These are phyloP conservation scores for Atethmia centrago DNA, from an alignment of 2,888 invertebrate genomes.

Conservation along the genomic window DNA sequence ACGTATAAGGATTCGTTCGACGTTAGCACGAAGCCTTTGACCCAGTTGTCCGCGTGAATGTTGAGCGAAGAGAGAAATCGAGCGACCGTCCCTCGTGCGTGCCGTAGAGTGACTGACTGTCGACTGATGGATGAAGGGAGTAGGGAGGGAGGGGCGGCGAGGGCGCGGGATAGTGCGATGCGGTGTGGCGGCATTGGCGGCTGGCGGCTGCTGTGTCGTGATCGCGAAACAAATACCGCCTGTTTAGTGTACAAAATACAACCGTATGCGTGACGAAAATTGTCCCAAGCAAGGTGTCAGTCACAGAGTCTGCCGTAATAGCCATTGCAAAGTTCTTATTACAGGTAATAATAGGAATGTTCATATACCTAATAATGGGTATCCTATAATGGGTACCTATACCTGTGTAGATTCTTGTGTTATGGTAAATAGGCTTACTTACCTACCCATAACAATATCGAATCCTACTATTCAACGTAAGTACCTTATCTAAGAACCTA, in stretches of 20 bases:
- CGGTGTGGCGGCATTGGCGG: slow-evolving; percentile 37
- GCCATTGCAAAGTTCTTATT: slow-evolving; percentile 3
- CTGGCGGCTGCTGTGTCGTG: slow-evolving; percentile 61
- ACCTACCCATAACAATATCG: neutral
- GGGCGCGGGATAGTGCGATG: slow-evolving; percentile 72
- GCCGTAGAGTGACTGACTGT: slow-evolving; percentile 87
- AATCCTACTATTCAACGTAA: neutral
- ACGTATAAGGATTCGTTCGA: slow-evolving; percentile 75
- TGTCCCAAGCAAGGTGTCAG: slow-evolving; percentile 1
- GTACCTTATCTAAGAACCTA: neutral
- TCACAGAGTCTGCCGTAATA: neutral
- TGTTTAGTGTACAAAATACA: slow-evolving; percentile 44
- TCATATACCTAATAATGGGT: neutral
- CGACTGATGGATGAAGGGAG: slow-evolving; percentile 85
- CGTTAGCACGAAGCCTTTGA: slow-evolving; percentile 82
- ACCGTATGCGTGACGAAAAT: slow-evolving; percentile 36
- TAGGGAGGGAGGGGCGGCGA: slow-evolving; percentile 71
- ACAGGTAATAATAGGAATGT: neutral
- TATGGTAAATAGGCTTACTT: neutral
- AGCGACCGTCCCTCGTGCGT: slow-evolving; percentile 80
- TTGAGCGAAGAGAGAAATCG: slow-evolving; percentile 71
- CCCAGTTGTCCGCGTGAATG: slow-evolving; percentile 88
- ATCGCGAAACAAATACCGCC: slow-evolving; percentile 66
- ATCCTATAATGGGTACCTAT: neutral
- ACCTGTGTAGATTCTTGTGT: neutral